Conservation (phyloP, 2,113 vertebrate species). For the Crocuta crocuta region DNA sequence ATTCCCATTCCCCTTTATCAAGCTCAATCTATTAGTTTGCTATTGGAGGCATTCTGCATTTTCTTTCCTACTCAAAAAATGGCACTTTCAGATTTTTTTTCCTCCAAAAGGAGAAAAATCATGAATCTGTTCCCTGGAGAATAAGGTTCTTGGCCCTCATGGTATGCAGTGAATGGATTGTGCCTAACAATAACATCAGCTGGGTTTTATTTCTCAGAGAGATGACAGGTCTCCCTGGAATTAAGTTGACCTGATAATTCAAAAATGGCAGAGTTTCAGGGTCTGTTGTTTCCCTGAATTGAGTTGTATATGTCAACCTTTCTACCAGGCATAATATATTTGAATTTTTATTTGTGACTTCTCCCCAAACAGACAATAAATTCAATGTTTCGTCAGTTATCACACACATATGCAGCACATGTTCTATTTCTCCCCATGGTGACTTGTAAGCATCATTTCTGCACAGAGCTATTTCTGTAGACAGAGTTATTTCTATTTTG, state of each 20-base stretch:
- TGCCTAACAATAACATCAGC: not conserved
- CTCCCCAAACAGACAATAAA: constrained; percentile 63
- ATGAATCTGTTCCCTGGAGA: not conserved
- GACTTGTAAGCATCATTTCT: constrained; percentile 11
- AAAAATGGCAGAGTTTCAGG: not conserved
- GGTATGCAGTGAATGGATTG: not conserved
- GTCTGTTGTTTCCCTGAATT: not conserved
- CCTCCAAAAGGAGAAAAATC: not conserved
- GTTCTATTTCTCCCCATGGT: not conserved
- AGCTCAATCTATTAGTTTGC: not conserved
- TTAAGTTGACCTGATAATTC: constrained; percentile 41
- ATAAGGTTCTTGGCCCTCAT: not conserved
- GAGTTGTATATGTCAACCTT: constrained; percentile 3
- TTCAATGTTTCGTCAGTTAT: constrained; percentile 22
- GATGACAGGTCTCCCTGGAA: not conserved
- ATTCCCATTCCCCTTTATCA: not conserved
- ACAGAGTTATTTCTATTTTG: constrained; percentile 8
- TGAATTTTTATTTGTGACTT: not conserved
- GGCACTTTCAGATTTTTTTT: not conserved
- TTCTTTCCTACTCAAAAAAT: not conserved
- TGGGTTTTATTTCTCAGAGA: not conserved
- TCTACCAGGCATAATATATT: constrained; percentile 31
- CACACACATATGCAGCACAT: not conserved
- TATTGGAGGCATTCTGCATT: not conserved
- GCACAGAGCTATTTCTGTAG: constrained; percentile 39